Evolutionary conservation across 2,888 invertebrate genomes (phyloP).

Genomic region (Parasteatoda lunata): DNA sequence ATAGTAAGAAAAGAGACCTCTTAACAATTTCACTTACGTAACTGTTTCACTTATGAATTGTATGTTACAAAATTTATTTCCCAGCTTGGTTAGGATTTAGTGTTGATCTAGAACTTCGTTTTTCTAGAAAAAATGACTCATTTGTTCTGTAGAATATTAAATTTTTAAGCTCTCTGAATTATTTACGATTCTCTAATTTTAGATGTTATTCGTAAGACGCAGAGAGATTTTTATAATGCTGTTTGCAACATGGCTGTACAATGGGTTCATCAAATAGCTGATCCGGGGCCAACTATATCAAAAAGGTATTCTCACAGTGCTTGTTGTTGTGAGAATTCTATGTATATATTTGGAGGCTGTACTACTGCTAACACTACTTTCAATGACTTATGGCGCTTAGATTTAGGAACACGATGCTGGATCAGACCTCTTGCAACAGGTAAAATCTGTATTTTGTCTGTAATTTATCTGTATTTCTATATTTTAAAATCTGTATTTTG

Average conservation of each 20-base stretch:
- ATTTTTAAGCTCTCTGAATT: no score
- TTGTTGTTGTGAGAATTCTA: slow-evolving; percentile 79
- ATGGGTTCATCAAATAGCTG: slow-evolving; percentile 71
- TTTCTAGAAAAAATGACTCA: no score
- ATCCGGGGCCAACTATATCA: slow-evolving; percentile 84
- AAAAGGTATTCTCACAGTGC: slow-evolving; percentile 95
- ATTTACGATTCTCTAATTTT: not conserved
- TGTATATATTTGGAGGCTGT: slow-evolving; percentile 97
- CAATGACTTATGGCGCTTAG: slow-evolving; percentile 96
- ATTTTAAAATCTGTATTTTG: not conserved
- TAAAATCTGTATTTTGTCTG: slow-evolving; percentile 51
- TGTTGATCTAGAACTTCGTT: no score
- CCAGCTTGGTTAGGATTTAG: no score
- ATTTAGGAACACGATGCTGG: slow-evolving; percentile 90
- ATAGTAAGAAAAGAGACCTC: no score
- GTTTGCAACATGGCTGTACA: slow-evolving; percentile 61
- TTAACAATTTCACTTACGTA: no score
- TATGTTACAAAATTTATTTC: no score
- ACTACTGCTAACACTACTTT: slow-evolving; percentile 95
- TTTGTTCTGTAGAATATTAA: no score
- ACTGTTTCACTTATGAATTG: no score
- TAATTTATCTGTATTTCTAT: no score
- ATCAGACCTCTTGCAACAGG: slow-evolving; percentile 76
- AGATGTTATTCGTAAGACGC: slow-evolving; percentile 65
- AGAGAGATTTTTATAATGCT: slow-evolving; percentile 63